Conservation (phyloP, 2,797 vertebrate genomes). For the Silurus aristotelis region DNA sequence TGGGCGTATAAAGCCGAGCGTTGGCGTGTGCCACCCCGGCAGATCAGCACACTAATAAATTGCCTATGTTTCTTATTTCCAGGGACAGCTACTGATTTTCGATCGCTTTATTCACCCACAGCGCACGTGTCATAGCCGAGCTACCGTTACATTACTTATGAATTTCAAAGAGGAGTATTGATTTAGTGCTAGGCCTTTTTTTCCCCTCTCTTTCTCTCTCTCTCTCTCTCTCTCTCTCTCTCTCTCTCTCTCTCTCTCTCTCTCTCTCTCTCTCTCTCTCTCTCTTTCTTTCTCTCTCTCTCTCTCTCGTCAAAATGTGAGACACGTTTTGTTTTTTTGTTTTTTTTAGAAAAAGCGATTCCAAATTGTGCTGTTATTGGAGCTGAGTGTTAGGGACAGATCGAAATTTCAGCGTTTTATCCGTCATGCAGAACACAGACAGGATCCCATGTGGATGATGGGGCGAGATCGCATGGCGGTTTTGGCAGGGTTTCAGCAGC, state of each 20-base stretch:
- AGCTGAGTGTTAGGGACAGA: not conserved
- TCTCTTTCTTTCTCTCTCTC: not conserved
- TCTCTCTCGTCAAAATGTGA: not conserved
- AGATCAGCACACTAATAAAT: constrained; percentile 11
- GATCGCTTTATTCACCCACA: constrained; percentile 17
- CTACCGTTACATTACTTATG: constrained; percentile 4
- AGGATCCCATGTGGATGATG: constrained; percentile 2
- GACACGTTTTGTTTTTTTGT: too few species aligned
- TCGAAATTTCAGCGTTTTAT: not conserved
- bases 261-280: not conserved
- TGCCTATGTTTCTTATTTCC: constrained; percentile 21
- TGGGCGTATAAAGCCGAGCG: not conserved
- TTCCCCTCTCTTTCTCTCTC: not conserved
- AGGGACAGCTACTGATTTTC: constrained; percentile 17
- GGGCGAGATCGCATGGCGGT: not conserved
- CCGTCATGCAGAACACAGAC: not conserved
- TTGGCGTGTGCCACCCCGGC: not conserved
- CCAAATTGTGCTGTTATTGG: not conserved
- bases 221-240: not conserved
- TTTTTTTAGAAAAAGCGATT: not conserved
- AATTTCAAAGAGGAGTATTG: constrained; percentile 25
- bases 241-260: not conserved
- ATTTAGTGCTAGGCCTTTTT: constrained; percentile 22
- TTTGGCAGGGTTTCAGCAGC: constrained; percentile 7
- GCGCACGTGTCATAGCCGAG: constrained; percentile 1